Conservation (phyloP, 2,113 vertebrate genomes). For the Rhinolophus ferrumequinum region DNA sequence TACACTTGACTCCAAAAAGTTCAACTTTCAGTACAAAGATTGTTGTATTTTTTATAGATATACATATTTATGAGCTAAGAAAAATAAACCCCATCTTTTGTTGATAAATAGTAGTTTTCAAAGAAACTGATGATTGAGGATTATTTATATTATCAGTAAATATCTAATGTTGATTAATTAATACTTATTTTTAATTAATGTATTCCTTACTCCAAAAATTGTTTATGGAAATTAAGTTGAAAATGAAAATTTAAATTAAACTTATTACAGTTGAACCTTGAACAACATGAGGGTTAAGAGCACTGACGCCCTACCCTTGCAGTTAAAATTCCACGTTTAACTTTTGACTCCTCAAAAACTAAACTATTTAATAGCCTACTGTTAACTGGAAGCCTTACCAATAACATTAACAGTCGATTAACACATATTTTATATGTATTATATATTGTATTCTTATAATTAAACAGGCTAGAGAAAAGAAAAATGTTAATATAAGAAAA, state of each 20-base stretch:
- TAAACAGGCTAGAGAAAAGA: not conserved
- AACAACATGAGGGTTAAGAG: not conserved
- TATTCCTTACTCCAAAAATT: not conserved
- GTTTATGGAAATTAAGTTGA: not conserved
- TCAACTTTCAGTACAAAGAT: constrained; percentile 4
- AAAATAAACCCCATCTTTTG: not conserved
- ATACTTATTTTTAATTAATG: not conserved
- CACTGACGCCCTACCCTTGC: not conserved
- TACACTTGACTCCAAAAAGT: not conserved
- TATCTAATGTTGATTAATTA: constrained; percentile 13
- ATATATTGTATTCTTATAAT: not conserved
- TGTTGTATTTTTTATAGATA: not conserved
- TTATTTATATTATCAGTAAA: not conserved
- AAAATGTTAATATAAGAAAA: not conserved
- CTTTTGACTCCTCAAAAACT: not conserved
- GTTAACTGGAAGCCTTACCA: not conserved
- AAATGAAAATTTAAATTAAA: not conserved
- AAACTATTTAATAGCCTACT: not conserved
- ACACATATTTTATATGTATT: not conserved
- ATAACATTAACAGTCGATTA: not conserved
- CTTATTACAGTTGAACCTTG: not conserved
- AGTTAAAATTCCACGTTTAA: not conserved
- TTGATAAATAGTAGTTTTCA: constrained; percentile 7
- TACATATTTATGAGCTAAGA: not conserved
- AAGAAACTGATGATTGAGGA: not conserved